Conservation (phyloP, 2,888 invertebrate genomes). For the Lucinisca nassula region DNA sequence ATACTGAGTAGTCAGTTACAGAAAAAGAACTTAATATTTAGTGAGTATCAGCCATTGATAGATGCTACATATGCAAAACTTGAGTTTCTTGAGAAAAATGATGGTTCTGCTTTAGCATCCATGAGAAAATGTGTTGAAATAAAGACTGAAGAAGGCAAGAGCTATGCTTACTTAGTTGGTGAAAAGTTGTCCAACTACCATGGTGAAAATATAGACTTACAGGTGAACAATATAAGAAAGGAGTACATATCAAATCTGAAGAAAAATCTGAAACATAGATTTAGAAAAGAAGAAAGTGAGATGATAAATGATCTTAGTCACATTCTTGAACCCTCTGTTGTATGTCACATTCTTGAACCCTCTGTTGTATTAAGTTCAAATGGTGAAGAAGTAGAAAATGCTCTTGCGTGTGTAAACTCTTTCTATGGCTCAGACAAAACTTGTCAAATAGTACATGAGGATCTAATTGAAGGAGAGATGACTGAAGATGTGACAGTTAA, state of each 20-base stretch:
- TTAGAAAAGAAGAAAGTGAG: conserved; percentile 41
- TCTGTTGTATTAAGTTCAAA: too few species aligned
- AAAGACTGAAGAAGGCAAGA: background rate
- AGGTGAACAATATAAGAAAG: conserved; percentile 32
- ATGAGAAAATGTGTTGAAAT: conserved; percentile 32
- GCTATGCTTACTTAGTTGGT: background rate
- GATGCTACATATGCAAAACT: conserved; percentile 43
- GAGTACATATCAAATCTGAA: conserved; percentile 16
- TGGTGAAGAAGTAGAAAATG: background rate
- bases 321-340: conserved; percentile 20
- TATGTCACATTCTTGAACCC: background rate
- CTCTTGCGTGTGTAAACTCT: background rate
- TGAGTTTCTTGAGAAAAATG: background rate
- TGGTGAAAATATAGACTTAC: background rate
- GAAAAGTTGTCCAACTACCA: conserved; percentile 28
- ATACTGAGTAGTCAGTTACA: conserved; percentile 46
- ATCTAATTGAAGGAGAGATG: background rate
- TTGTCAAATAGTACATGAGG: conserved; percentile 21
- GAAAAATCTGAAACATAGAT: conserved; percentile 47
- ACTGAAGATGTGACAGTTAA: background rate
- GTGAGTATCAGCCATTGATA: conserved; percentile 47
- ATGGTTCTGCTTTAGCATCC: conserved; percentile 23
- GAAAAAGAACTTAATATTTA: conserved; percentile 48
- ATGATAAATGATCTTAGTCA: conserved; percentile 41
- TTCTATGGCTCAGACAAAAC: conserved; percentile 1